A percentile compares a stretch with the other conserved stretches of the same genome.
Conservation (phyloP, 2,113 vertebrate genomes). For the Bothrops jararaca region DNA sequence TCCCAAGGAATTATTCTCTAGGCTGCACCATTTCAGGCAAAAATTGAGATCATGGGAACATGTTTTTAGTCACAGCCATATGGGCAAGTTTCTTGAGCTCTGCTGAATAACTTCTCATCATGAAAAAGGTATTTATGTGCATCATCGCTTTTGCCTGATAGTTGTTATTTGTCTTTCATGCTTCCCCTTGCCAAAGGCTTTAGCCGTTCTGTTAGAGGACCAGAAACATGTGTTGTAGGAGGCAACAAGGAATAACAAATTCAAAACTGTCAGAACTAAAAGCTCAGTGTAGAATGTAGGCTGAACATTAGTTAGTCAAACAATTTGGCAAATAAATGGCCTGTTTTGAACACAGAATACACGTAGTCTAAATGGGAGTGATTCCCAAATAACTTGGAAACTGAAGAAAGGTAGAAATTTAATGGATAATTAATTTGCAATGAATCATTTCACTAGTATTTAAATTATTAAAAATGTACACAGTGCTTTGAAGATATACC, state of each 20-base stretch:
- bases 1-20: not conserved
- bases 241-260: not conserved
- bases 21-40: not conserved
- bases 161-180: conserved; percentile 25
- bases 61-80: not conserved
- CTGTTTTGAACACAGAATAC: not conserved
- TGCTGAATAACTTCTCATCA: not conserved
- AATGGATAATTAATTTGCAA: not conserved
- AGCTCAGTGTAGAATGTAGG: not conserved
- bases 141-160: conserved; percentile 27
- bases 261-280: conserved; percentile 13
- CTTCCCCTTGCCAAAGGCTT: conserved; percentile 19
- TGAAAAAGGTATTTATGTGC: not conserved
- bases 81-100: not conserved
- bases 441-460: not conserved
- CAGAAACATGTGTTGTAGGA: conserved; percentile 5
- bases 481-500: conserved; percentile 18
- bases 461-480: conserved; percentile 23
- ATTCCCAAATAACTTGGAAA: conserved; percentile 9
- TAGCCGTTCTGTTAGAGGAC: not conserved
- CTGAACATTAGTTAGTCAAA: not conserved
- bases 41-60: not conserved
- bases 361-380: not conserved
- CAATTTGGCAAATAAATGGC: not conserved
- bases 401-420: not conserved